These are phyloP conservation scores for Lacerta bilineata DNA, from an alignment of 2,797 vertebrate genomes.

Conservation along the genomic window DNA sequence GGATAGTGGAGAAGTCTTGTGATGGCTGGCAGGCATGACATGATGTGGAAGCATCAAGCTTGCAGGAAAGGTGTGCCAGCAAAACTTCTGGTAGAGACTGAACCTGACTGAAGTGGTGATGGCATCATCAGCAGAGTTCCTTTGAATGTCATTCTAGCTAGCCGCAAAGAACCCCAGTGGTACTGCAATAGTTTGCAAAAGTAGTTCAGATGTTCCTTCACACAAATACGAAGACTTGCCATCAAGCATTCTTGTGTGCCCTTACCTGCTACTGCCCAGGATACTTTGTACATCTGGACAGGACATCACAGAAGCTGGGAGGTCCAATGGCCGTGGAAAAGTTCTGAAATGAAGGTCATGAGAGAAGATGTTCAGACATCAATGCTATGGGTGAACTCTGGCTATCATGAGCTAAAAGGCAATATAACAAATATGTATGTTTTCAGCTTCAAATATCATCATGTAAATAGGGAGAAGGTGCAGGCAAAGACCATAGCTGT, in stretches of 20 bases:
- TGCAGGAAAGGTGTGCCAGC: neutral
- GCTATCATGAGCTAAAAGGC: neutral
- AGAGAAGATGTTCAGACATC: neutral
- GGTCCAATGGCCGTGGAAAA: neutral
- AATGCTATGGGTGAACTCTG: neutral
- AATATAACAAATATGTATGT: neutral
- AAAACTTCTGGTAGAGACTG: neutral
- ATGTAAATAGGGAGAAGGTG: neutral
- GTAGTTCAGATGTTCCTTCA: neutral
- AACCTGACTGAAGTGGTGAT: neutral
- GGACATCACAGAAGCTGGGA: neutral
- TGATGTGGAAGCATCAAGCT: neutral
- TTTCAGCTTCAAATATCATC: neutral
- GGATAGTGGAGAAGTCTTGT: neutral
- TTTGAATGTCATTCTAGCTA: neutral
- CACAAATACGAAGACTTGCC: neutral
- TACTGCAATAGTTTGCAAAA: neutral
- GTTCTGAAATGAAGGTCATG: neutral
- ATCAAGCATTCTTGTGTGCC: neutral
- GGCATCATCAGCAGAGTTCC: neutral
- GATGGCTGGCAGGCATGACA: neutral
- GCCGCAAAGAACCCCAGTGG: neutral
- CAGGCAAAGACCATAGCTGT: too few relatives aligned
- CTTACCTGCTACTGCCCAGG: neutral
- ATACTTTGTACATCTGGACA: neutral